Evolutionary conservation across 1,140 invertebrate genomes (phyloP), one percentile per base, ranked within the genome.

Genomic region (Dreissena rostriformis): DNA sequence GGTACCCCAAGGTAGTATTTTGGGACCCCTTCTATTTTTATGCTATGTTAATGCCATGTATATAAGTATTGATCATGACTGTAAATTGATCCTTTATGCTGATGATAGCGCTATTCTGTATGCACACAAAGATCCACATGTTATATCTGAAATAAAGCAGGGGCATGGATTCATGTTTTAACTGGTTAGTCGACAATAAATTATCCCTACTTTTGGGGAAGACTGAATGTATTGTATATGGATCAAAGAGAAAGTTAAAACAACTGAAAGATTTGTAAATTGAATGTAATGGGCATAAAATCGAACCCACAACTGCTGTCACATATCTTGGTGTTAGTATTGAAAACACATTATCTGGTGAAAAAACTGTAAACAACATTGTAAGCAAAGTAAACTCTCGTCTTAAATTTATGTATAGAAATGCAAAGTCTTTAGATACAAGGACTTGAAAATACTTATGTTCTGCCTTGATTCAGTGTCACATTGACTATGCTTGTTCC

Each of bases 11-110:
- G 72, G 80, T 15, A 68, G 71, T 53, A 75, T 82, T 53, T 39
- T 82, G 49, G 80, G 22, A 8, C 72, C 72, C 49, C 72, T 82
- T 15, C 28, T 82, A 29, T 82, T 75, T 28, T 28, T 75, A 26
- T 82, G 49, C 51, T 82, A 75, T 82, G 55, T 82, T 39, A 82
- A 82, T 82, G 80, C 74, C 57, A 68, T 67, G 63, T 29, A 49
- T 75, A 74, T 75, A 55, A 82, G 80, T 57, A 82, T 82, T 39
- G 55, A 14, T 24, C 51, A 7, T 22, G 12, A 75, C 19, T 75
- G 52, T 61, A 75, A 75, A 75, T 28, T 55, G 28, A 57, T 75
- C 17, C 22, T 75, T 29, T 75, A 57, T 75, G 73, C 73, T 57
- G 73, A 75, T 75, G 73, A 75, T n/a, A 75, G 73, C 61, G 73